These are phyloP conservation scores for Rhynchomys soricoides DNA, from an alignment of 2,113 vertebrate genomes.

Conservation along the genomic window DNA sequence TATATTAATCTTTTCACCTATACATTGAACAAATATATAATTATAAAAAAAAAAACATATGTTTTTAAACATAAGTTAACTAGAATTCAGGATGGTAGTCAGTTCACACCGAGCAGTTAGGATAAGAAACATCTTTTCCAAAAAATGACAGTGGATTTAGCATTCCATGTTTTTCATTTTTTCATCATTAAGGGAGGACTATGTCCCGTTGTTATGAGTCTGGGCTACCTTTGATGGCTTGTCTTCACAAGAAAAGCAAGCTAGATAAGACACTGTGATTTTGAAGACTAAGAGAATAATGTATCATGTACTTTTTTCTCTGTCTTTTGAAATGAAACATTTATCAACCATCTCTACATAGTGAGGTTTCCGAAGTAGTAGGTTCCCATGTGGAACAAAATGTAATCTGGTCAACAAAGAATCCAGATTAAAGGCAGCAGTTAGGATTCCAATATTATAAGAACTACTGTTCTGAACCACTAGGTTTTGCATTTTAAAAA, in stretches of 20 bases:
- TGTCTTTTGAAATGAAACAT: neutral
- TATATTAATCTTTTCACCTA: neutral
- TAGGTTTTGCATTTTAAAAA: neutral
- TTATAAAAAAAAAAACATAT: no score
- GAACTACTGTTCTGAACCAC: neutral
- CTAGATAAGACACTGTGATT: neutral
- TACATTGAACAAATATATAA: neutral
- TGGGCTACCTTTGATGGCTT: neutral
- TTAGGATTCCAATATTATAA: neutral
- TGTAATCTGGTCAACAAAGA: neutral
- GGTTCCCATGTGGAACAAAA: neutral
- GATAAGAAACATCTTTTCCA: neutral
- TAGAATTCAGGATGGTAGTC: neutral
- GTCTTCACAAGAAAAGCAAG: neutral
- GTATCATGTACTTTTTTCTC: neutral
- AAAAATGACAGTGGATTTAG: neutral
- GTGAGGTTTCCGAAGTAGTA: neutral
- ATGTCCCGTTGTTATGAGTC: neutral
- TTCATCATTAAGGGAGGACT: neutral
- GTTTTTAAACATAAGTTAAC: neutral
- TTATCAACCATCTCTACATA: neutral
- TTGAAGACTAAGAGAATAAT: neutral
- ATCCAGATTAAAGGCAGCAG: neutral
- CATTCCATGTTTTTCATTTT: neutral
- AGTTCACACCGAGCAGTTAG: neutral